phyloP scores from a whole-genome alignment of 2,113 vertebrate genomes.

The Albula goreensis region DNA sequence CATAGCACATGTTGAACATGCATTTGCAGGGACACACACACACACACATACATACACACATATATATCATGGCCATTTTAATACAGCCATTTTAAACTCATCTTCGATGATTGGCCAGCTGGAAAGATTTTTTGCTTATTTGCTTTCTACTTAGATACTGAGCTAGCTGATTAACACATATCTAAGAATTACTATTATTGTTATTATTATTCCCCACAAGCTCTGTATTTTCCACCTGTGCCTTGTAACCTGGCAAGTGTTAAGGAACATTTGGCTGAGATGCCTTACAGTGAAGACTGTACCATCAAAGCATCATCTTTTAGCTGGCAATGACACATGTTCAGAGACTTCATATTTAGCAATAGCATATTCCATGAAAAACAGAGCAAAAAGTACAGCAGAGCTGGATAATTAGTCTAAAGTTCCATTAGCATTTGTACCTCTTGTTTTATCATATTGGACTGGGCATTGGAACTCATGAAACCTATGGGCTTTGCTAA shows the following conservation, averaged over 20 bases:
- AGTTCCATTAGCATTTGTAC: neutral
- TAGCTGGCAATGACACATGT: neutral
- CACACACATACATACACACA: too few species aligned
- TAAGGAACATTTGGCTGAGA: neutral
- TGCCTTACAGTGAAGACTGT: too few species aligned
- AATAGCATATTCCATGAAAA: too few species aligned
- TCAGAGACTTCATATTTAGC: neutral
- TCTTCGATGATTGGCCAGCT: neutral
- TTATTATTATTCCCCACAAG: neutral
- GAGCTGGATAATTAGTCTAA: too few species aligned
- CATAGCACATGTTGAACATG: neutral
- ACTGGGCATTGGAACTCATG: neutral
- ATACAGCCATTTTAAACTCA: neutral
- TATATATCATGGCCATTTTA: too few species aligned
- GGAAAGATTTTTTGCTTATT: neutral
- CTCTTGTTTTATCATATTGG: neutral
- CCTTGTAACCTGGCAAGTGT: neutral
- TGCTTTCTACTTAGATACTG: too few species aligned
- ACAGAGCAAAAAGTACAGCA: too few species aligned
- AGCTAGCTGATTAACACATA: neutral
- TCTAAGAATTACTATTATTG: neutral
- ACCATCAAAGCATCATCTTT: neutral
- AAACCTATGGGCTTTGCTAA: neutral
- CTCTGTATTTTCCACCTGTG: neutral
- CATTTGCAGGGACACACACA: neutral